phyloP scores from a whole-genome alignment of 64 coral and sea anemone species.

The Stichodactyla helianthus region DNA sequence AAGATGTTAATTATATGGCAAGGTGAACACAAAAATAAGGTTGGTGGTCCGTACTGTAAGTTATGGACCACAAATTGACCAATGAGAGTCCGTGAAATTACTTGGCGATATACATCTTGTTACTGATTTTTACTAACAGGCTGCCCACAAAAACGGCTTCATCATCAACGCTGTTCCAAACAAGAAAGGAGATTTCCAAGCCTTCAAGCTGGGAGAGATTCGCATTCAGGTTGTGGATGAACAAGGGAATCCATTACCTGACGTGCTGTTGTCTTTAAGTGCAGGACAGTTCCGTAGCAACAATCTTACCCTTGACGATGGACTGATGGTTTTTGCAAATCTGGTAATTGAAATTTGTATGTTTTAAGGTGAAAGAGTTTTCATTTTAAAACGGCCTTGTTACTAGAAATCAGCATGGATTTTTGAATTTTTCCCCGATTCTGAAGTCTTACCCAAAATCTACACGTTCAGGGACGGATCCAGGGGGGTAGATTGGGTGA shows the following conservation, averaged over 20 bases:
- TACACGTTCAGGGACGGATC: too few relatives aligned
- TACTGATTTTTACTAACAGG: conserved; percentile 20
- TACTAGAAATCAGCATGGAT: too few relatives aligned
- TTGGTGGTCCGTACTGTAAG: too few relatives aligned
- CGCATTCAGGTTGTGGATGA: conserved; percentile 66
- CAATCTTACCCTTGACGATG: conserved; percentile 69
- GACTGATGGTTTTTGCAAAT: conserved; percentile 69
- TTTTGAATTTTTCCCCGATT: too few relatives aligned
- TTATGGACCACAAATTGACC: too few relatives aligned
- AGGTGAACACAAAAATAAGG: too few relatives aligned
- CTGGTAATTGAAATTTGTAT: conserved; percentile 42
- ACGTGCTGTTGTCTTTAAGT: conserved; percentile 75
- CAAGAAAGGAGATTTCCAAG: conserved; percentile 86
- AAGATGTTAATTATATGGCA: too few relatives aligned
- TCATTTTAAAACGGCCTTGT: too few relatives aligned
- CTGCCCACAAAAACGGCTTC: conserved; percentile 81
- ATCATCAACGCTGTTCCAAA: conserved; percentile 46
- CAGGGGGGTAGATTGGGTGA: too few relatives aligned
- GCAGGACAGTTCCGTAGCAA: conserved; percentile 88
- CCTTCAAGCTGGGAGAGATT: conserved; percentile 87
- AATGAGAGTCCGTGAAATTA: too few relatives aligned
- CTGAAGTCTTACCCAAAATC: too few relatives aligned
- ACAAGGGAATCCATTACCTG: conserved; percentile 39
- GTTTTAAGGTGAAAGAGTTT: too few relatives aligned
- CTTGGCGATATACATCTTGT: neutral